phyloP scores from a whole-genome alignment of 2,113 vertebrate species.

The Suricata suricatta region DNA sequence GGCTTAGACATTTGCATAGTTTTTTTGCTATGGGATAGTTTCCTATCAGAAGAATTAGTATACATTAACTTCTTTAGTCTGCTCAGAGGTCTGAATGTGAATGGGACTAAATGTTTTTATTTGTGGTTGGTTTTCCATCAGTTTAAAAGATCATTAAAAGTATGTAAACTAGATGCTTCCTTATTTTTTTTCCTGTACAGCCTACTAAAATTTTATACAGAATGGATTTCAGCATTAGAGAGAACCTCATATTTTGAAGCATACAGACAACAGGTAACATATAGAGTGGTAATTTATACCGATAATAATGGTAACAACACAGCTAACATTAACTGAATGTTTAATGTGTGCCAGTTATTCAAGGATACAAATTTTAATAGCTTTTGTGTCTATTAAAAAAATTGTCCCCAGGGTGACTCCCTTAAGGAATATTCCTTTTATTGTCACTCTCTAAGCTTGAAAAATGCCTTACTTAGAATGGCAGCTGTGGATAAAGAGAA shows the following conservation, averaged over 20 bases:
- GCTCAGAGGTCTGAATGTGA: neutral
- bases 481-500: slow-evolving; percentile 13
- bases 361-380: slow-evolving; percentile 16
- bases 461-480: slow-evolving; percentile 50
- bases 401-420: neutral
- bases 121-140: neutral
- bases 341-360: neutral
- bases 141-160: neutral
- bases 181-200: neutral
- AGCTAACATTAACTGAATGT: neutral
- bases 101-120: neutral
- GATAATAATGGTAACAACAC: neutral
- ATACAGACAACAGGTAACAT: neutral
- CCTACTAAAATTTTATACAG: neutral
- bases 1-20: neutral
- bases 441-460: neutral
- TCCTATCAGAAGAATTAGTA: neutral
- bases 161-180: neutral
- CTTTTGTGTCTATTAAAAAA: neutral
- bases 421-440: slow-evolving; percentile 27
- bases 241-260: neutral
- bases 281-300: neutral
- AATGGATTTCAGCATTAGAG: neutral
- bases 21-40: neutral
- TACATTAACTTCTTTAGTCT: neutral